Conservation (phyloP, 2,888 invertebrate species). For the Sinhomidia bicolor region DNA sequence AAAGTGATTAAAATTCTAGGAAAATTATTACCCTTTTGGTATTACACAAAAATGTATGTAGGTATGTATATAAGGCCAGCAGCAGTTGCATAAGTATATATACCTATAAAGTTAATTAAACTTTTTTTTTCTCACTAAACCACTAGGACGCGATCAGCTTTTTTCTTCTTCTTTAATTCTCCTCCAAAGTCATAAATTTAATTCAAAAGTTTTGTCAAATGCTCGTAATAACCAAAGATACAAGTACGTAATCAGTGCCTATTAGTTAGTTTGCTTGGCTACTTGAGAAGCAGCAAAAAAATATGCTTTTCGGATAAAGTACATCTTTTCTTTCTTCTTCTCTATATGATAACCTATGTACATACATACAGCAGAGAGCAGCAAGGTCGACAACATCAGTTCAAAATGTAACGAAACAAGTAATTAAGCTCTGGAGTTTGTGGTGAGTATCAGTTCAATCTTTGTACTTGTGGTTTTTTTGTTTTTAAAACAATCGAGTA, state of each 20-base stretch:
- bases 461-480: too few relatives aligned
- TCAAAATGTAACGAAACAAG: constrained; percentile 14
- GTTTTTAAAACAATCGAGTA: too few relatives aligned
- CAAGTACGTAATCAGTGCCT: constrained; percentile 41
- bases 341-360: too few relatives aligned
- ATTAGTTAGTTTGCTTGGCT: constrained; percentile 18
- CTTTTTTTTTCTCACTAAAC: constrained; percentile 19
- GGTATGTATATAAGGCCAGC: neutral
- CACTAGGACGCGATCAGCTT: constrained; percentile 34
- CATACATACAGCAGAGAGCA: neutral
- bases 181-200: constrained; percentile 59
- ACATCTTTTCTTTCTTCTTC: neutral
- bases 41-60: neutral
- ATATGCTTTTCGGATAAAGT: neutral
- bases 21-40: constrained; percentile 23
- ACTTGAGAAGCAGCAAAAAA: neutral
- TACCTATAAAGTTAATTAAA: constrained; percentile 53
- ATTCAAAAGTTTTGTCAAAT: constrained; percentile 67
- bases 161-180: constrained; percentile 37
- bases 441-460: constrained; percentile 7
- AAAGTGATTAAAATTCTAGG: constrained; percentile 46
- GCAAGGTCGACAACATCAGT: neutral
- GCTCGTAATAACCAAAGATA: constrained; percentile 43
- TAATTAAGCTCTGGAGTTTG: constrained; percentile 49
- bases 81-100: neutral